These are phyloP conservation scores for Acrossocheilus fasciatus DNA, from an alignment of 2,797 vertebrate genomes.

Conservation along the genomic window DNA sequence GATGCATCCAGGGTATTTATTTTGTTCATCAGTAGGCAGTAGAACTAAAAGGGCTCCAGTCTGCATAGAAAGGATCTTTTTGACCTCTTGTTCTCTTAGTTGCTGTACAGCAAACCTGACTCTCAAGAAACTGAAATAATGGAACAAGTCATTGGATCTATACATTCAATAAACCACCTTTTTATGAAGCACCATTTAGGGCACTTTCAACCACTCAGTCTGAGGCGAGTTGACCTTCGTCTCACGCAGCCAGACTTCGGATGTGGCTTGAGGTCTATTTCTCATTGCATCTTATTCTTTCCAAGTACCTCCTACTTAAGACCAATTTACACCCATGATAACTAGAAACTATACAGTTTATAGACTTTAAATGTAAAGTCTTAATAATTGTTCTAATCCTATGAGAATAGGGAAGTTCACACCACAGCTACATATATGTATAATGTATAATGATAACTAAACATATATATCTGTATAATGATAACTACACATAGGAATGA, in stretches of 20 bases:
- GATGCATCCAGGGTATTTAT: slow-evolving; percentile 28
- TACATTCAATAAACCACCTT: neutral
- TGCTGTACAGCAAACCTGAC: neutral
- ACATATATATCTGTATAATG: neutral
- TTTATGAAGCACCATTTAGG: slow-evolving; percentile 1
- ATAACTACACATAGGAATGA: neutral
- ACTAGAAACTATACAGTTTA: too few species aligned
- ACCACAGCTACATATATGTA: neutral
- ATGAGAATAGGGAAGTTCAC: neutral
- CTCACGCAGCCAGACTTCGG: neutral
- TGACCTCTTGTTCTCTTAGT: neutral
- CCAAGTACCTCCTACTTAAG: neutral
- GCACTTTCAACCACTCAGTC: neutral
- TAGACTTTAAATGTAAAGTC: neutral
- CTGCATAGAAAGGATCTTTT: neutral
- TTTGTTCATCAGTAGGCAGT: slow-evolving; percentile 21
- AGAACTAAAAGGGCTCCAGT: slow-evolving; percentile 5
- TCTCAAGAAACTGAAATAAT: slow-evolving; percentile 16
- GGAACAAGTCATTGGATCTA: neutral
- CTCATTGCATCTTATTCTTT: neutral
- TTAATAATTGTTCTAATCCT: neutral
- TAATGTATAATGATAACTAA: too few species aligned
- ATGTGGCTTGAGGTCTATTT: slow-evolving; percentile 14
- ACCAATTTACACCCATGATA: too few species aligned
- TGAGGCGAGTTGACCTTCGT: slow-evolving; percentile 6